Conservation (phyloP, 2,113 vertebrate genomes). For the Stigmatopora nigra region DNA sequence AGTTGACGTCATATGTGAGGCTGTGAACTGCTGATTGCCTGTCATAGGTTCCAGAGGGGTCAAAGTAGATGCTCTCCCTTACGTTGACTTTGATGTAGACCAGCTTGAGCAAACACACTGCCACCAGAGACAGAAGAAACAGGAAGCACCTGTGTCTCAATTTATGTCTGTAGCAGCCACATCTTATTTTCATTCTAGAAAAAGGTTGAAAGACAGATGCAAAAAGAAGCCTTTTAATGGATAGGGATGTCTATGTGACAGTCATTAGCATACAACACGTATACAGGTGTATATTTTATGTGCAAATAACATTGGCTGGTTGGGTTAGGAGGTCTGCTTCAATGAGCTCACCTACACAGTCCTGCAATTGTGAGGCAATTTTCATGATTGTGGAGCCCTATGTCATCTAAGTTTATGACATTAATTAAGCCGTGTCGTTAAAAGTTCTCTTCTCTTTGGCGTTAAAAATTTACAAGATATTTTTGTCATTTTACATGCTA, state of each 20-base stretch:
- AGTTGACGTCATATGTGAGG: constrained; percentile 72
- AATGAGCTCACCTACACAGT: no score
- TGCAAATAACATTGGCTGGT: no score
- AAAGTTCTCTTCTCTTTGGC: no score
- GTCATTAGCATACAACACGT: not conserved
- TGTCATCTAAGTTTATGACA: no score
- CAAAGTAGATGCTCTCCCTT: constrained; percentile 61
- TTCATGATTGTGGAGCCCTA: no score
- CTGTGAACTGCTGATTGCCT: constrained; percentile 60
- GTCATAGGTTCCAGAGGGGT: constrained; percentile 69
- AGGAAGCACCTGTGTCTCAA: constrained; percentile 62
- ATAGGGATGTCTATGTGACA: no score
- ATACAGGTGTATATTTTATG: no score
- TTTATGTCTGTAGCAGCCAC: constrained; percentile 42
- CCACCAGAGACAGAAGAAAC: constrained; percentile 49
- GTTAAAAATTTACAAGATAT: no score
- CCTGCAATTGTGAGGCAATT: no score
- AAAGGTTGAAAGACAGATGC: constrained; percentile 6
- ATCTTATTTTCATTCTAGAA: constrained; percentile 81
- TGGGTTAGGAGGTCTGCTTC: no score
- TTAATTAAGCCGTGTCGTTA: no score
- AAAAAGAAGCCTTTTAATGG: not conserved
- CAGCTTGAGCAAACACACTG: constrained; percentile 53
- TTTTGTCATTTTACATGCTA: no score
- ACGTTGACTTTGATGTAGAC: constrained; percentile 48